Percentiles rank a stretch among this genome's conserved stretches.
Evolutionary conservation across 2,797 vertebrate genomes (phyloP).

Genomic region (Mormyrops attenuatus): DNA sequence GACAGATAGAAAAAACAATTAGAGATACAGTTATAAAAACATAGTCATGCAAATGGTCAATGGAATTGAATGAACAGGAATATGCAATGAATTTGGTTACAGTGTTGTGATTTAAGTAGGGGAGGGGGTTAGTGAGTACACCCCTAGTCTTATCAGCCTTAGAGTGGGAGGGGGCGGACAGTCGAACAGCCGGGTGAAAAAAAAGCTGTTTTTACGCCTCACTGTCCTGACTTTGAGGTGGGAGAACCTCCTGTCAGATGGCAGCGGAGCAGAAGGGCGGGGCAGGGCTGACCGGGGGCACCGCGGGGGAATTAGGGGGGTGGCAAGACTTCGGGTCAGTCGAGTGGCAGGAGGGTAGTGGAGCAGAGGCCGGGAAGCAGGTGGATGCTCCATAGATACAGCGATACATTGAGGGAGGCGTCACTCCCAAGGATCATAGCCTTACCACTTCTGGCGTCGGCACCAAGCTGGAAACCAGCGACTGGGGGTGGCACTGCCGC

Average conservation of each 20-base stretch:
- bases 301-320: neutral
- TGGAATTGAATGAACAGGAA: neutral
- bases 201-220: neutral
- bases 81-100: neutral
- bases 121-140: neutral
- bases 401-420: neutral
- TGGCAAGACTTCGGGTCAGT: neutral
- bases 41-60: neutral
- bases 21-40: neutral
- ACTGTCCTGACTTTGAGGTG: neutral
- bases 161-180: neutral
- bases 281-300: neutral
- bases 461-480: neutral
- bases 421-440: neutral
- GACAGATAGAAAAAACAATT: neutral
- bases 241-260: neutral
- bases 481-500: neutral
- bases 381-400: neutral
- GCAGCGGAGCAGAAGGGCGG: neutral
- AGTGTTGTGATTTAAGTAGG: neutral
- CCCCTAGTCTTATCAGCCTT: neutral
- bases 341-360: neutral
- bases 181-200: neutral
- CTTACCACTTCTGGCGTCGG: neutral
- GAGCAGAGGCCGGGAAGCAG: neutral